Percentiles rank a stretch among this genome's conserved stretches.
Evolutionary conservation across 1,140 invertebrate species (phyloP).

Genomic region (Drosophila truncata): DNA sequence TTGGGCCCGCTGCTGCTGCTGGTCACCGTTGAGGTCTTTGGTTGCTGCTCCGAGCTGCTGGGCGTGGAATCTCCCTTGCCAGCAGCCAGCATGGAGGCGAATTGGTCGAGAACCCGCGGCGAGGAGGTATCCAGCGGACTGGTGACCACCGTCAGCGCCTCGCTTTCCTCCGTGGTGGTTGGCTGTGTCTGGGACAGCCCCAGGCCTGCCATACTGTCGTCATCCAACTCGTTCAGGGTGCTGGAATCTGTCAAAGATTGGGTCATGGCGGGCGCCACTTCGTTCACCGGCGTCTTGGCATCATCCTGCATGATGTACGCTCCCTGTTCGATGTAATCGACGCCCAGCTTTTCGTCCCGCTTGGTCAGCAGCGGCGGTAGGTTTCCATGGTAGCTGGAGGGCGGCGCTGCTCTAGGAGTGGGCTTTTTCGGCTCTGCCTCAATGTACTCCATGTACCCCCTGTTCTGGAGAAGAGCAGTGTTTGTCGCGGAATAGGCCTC

Average conservation of each 20-base stretch:
- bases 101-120: slow-evolving; percentile 63
- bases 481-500: slow-evolving; percentile 88
- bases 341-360: slow-evolving; percentile 77
- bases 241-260: slow-evolving; percentile 81
- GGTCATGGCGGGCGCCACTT: slow-evolving; percentile 66
- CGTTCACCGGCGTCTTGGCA: slow-evolving; percentile 84
- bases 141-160: slow-evolving; percentile 86
- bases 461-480: slow-evolving; percentile 87
- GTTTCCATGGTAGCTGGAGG: slow-evolving; percentile 2
- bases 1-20: slow-evolving; percentile 53
- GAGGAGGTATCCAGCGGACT: slow-evolving; percentile 86
- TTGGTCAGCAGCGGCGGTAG: slow-evolving; percentile 57
- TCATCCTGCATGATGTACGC: slow-evolving; percentile 84
- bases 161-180: slow-evolving; percentile 88
- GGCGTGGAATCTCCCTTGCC: slow-evolving; percentile 72
- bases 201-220: slow-evolving; percentile 86
- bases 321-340: slow-evolving; percentile 87
- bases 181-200: slow-evolving; percentile 62
- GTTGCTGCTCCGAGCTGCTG: slow-evolving; percentile 79
- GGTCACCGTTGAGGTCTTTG: slow-evolving; percentile 69
- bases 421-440: slow-evolving; percentile 79
- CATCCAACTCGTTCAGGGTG: slow-evolving; percentile 86
- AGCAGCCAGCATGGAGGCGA: slow-evolving; percentile 55
- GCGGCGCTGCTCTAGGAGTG: slow-evolving; percentile 17
- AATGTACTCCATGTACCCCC: slow-evolving; percentile 90